A percentile compares a stretch with the other conserved stretches of the same genome.
These are phyloP conservation scores for Babyrousa celebensis DNA, from an alignment of 2,797 vertebrate genomes.

Conservation along the genomic window DNA sequence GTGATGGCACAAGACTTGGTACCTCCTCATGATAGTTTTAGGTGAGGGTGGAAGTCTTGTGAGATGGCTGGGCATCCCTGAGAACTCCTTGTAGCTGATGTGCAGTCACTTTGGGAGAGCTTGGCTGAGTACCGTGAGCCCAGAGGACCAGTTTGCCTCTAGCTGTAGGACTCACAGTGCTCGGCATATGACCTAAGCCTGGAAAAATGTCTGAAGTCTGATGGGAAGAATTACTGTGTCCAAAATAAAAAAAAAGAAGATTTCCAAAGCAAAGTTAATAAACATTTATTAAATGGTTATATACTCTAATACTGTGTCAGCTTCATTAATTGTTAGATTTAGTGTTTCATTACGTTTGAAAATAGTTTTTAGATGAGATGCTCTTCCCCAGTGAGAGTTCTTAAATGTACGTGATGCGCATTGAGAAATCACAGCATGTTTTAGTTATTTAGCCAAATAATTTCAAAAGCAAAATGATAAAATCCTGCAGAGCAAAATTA, in stretches of 20 bases:
- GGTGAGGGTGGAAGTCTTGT: background rate
- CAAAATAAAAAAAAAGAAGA: slow-evolving; percentile 11
- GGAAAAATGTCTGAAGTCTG: slow-evolving; percentile 38
- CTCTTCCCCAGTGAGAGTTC: slow-evolving; percentile 29
- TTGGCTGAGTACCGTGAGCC: background rate
- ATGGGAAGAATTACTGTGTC: slow-evolving; percentile 52
- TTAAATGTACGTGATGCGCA: background rate
- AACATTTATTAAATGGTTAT: slow-evolving; percentile 59
- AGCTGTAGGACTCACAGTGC: background rate
- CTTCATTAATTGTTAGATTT: slow-evolving; percentile 55
- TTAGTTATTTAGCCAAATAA: slow-evolving; percentile 71
- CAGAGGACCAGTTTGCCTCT: slow-evolving; percentile 10
- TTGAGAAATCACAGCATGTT: slow-evolving; percentile 42
- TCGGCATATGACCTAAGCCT: background rate
- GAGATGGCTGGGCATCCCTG: background rate
- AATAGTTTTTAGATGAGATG: slow-evolving; percentile 65
- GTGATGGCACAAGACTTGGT: background rate
- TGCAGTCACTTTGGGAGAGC: background rate
- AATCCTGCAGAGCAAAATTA: slow-evolving; percentile 11
- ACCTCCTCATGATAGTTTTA: background rate
- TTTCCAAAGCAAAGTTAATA: slow-evolving; percentile 66
- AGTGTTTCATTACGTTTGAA: slow-evolving; percentile 47
- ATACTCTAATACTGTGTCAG: slow-evolving; percentile 48
- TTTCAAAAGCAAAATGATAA: slow-evolving; percentile 65
- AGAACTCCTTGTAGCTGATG: background rate